A percentile compares a stretch with the other conserved stretches of the same genome.
Conservation (phyloP, 1,140 invertebrate species). For the Ditylenchus dipsaci region DNA sequence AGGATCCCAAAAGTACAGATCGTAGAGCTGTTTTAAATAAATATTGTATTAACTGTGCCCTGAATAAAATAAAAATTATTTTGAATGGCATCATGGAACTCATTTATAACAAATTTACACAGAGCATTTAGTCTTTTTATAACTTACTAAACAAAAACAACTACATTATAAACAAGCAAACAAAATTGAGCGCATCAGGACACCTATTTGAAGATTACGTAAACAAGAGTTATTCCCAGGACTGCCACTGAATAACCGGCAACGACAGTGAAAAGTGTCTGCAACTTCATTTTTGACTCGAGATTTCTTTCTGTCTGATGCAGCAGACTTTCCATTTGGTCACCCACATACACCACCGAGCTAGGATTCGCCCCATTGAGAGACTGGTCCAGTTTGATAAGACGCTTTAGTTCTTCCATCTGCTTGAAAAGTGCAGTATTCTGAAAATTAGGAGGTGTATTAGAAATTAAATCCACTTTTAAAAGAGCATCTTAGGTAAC, state of each 20-base stretch:
- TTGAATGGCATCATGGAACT: too few relatives aligned
- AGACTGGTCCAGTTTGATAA: constrained; percentile 33
- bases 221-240: constrained; percentile 24
- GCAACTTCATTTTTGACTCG: constrained; percentile 47
- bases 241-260: constrained; percentile 24
- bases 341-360: constrained; percentile 43
- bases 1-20: too few relatives aligned
- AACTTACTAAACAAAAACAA: constrained; percentile 1
- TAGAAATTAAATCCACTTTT: not conserved
- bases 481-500: not conserved
- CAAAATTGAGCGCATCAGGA: not conserved
- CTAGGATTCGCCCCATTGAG: constrained; percentile 4
- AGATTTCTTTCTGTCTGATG: constrained; percentile 45
- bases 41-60: too few relatives aligned
- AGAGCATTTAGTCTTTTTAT: too few relatives aligned
- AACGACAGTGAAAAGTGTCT: constrained; percentile 41
- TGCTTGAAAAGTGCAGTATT: constrained; percentile 34
- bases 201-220: constrained; percentile 4
- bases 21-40: too few relatives aligned
- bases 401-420: constrained; percentile 42
- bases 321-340: constrained; percentile 43
- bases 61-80: too few relatives aligned
- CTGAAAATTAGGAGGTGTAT: constrained; percentile 16
- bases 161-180: not conserved
- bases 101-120: too few relatives aligned